These are phyloP conservation scores for Poeciliopsis presidionis DNA, from an alignment of 2,797 vertebrate species.

Conservation along the genomic window DNA sequence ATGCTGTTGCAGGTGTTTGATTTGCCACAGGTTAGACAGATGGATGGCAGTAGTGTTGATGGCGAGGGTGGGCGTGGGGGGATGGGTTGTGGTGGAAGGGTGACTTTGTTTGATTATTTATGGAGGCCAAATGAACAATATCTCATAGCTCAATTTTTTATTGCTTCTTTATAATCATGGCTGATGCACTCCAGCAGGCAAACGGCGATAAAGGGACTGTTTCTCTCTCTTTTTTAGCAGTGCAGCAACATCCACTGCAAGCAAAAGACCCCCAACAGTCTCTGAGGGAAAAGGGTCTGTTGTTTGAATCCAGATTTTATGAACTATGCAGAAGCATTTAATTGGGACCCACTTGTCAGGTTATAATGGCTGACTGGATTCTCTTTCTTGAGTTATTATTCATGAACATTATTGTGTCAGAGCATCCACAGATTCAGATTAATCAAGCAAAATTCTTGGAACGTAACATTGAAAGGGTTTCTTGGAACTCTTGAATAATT, in stretches of 20 bases:
- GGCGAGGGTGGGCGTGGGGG: conserved; percentile 25
- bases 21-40: conserved; percentile 68
- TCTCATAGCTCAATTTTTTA: conserved; percentile 51
- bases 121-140: conserved; percentile 48
- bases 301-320: conserved; percentile 43
- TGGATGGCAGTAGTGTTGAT: conserved; percentile 37
- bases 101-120: conserved; percentile 60
- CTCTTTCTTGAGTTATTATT: conserved; percentile 27
- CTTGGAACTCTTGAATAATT: conserved; percentile 16
- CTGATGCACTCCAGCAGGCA: conserved; percentile 51
- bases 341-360: conserved; percentile 50
- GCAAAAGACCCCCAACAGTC: conserved; percentile 39
- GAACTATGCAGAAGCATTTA: conserved; percentile 43
- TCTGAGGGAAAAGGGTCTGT: conserved; percentile 51
- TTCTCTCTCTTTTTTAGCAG: conserved; percentile 34
- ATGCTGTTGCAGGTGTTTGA: conserved; percentile 58
- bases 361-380: conserved; percentile 45
- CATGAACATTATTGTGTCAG: conserved; percentile 22
- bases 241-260: conserved; percentile 53
- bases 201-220: conserved; percentile 26
- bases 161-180: conserved; percentile 56
- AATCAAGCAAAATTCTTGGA: conserved; percentile 11
- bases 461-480: not conserved
- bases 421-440: conserved; percentile 23
- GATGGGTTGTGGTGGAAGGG: conserved; percentile 15